Conservation (phyloP, 2,888 invertebrate species). For the Itoplectis maculator region DNA sequence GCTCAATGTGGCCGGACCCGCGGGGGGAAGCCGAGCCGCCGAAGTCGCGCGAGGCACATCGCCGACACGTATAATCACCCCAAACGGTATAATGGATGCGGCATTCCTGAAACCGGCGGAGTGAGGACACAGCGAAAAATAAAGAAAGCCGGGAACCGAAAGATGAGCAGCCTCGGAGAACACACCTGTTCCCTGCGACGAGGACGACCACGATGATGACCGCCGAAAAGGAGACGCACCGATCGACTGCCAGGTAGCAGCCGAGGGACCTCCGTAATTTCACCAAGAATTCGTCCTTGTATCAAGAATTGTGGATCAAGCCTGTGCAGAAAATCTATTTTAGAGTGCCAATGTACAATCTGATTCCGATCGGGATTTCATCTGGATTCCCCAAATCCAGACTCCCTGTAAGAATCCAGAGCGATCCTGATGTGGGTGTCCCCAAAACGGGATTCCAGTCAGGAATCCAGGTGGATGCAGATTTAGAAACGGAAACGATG, state of each 20-base stretch:
- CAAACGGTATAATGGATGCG: conserved; percentile 67
- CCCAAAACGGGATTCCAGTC: too few relatives aligned
- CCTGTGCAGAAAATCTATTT: too few relatives aligned
- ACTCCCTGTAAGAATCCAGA: too few relatives aligned
- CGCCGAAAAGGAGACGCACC: conserved; percentile 25
- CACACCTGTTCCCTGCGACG: conserved; percentile 63
- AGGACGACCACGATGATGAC: conserved; percentile 32
- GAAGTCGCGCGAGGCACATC: conserved; percentile 23
- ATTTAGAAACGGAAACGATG: too few relatives aligned
- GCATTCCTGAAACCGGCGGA: conserved; percentile 60
- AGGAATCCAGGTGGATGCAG: too few relatives aligned
- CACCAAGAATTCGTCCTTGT: conserved; percentile 57
- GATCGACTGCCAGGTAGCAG: conserved; percentile 54
- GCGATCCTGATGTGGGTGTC: too few relatives aligned
- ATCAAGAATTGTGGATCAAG: conserved; percentile 50
- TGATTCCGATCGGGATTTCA: too few relatives aligned
- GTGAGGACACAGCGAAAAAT: conserved; percentile 46
- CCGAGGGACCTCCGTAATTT: conserved; percentile 46
- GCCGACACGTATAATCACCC: conserved; percentile 65
- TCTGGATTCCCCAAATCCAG: too few relatives aligned
- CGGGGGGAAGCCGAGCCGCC: too few relatives aligned
- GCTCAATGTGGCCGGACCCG: conserved; percentile 52
- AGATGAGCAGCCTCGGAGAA: conserved; percentile 52
- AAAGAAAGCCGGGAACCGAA: conserved; percentile 36
- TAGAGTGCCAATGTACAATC: too few relatives aligned